Conservation (phyloP, 1,140 invertebrate species). For the Spodoptera litura region DNA sequence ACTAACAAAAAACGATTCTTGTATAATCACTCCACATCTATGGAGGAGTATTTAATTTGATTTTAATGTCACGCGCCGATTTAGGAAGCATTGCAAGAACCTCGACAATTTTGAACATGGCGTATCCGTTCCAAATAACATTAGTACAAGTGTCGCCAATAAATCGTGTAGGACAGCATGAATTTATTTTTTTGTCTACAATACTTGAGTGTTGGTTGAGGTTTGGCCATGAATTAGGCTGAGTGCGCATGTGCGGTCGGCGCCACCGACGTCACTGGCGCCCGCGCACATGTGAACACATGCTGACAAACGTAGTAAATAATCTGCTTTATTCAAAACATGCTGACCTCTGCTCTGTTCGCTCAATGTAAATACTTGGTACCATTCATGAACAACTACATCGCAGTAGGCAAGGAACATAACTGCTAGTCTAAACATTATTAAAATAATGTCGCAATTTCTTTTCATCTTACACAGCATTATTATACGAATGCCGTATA, state of each 20-base stretch:
- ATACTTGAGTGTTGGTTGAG: slow-evolving; percentile 25
- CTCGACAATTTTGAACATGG: slow-evolving; percentile 14
- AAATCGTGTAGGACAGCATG: slow-evolving; percentile 23
- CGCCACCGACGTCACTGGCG: slow-evolving; percentile 51
- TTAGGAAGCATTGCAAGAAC: slow-evolving; percentile 24
- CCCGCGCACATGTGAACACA: slow-evolving; percentile 66
- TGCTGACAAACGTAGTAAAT: slow-evolving; percentile 68
- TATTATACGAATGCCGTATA: slow-evolving; percentile 23
- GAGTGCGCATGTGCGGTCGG: slow-evolving; percentile 67
- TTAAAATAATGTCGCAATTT: background rate
- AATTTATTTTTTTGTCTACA: slow-evolving; percentile 32
- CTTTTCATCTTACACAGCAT: slow-evolving; percentile 6
- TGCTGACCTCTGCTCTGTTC: slow-evolving; percentile 55
- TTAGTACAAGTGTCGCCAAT: slow-evolving; percentile 35
- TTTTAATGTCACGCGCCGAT: background rate
- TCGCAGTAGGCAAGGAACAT: slow-evolving; percentile 4
- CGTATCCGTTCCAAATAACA: slow-evolving; percentile 34
- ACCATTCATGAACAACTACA: slow-evolving; percentile 16
- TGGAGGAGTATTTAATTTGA: slow-evolving; percentile 23
- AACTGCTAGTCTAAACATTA: slow-evolving; percentile 6
- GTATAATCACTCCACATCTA: background rate
- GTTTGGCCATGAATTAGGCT: slow-evolving; percentile 52
- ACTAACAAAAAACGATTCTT: background rate
- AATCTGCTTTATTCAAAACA: slow-evolving; percentile 54
- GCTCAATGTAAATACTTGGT: slow-evolving; percentile 24